phyloP scores from a whole-genome alignment of 2,113 vertebrate genomes.

The Amazona vittata region DNA sequence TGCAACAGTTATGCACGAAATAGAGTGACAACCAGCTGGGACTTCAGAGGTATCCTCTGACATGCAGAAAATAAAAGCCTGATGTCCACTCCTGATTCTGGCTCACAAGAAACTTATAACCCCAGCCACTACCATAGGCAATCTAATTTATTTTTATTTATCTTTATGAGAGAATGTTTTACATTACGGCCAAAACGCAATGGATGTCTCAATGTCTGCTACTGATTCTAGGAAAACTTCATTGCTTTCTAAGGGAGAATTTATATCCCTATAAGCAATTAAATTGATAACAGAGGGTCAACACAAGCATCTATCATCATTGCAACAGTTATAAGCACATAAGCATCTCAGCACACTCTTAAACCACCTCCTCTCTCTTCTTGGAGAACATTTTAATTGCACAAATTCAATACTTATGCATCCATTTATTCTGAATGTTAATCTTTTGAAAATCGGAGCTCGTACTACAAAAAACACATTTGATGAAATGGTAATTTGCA shows the following conservation, averaged over 20 bases:
- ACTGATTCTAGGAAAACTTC: constrained; percentile 17
- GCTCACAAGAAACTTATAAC: not conserved
- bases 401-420: constrained; percentile 35
- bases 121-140: not conserved
- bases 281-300: constrained; percentile 35
- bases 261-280: not conserved
- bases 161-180: not conserved
- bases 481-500: constrained; percentile 53
- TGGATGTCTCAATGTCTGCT: not conserved
- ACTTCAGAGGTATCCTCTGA: not conserved
- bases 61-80: not conserved
- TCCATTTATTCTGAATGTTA: constrained; percentile 10
- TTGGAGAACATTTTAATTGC: constrained; percentile 18
- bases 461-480: not conserved
- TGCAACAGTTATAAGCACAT: not conserved
- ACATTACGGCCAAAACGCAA: not conserved
- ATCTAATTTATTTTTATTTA: not conserved
- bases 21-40: not conserved
- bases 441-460: constrained; percentile 41
- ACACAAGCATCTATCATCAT: constrained; percentile 14
- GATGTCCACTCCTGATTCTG: not conserved
- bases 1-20: not conserved
- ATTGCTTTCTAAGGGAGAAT: constrained; percentile 18
- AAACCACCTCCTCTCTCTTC: constrained; percentile 22
- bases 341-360: not conserved